Base-by-base conservation (phyloP, 2,797 vertebrate genomes). In the Triplophysa yarkandensis region DNA sequence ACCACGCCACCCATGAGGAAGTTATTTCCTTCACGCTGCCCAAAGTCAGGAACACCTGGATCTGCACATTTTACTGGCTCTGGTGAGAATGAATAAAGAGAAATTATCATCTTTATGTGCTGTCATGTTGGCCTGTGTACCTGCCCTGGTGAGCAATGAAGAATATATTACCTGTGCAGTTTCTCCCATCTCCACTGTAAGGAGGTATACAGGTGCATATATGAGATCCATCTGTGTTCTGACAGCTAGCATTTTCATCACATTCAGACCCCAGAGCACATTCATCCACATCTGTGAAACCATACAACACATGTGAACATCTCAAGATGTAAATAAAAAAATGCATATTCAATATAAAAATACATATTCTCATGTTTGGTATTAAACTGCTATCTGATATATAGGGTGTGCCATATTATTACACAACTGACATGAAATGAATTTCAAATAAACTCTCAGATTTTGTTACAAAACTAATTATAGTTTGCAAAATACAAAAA, bases 221-320 rank as follows among this genome's bases (percentile, higher is more conserved):
- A 80, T 99, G 96, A 27, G 97, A 98, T 46, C 97, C 97, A 0
- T 98, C 94, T 1, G 94, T 97, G 85, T 99, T 99, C 68, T 92
- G 90, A 86, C 97, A 99, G 68, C 90, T 95, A 2, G 97, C 94
- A 0, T 96, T 92, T 21, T 88, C 78, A 32, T 94, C 89, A 0
- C 97, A 99, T 70, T 98, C 95, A 0, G 96, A 97, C 25, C 97
- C 97, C 67, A 98, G 91, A 3, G 95, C 95, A 0, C 98, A 98
- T 85, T 99, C 98, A 48, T 98, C 95, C 62, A 99, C 93, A 87
- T 99, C 98, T 98, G 61, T 62, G 83, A 85, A 39, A 77, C 55
- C 78, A 43, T 55, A 68, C 60, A 74, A 27, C 21, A 19, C 39
- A 34, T 27, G 67, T 39, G 64, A 14, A 71, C 66, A 54, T n/a